Evolutionary conservation across 1,140 invertebrate species (phyloP), one percentile per base, ranked within the genome.

Genomic region (Drosophila lini): DNA sequence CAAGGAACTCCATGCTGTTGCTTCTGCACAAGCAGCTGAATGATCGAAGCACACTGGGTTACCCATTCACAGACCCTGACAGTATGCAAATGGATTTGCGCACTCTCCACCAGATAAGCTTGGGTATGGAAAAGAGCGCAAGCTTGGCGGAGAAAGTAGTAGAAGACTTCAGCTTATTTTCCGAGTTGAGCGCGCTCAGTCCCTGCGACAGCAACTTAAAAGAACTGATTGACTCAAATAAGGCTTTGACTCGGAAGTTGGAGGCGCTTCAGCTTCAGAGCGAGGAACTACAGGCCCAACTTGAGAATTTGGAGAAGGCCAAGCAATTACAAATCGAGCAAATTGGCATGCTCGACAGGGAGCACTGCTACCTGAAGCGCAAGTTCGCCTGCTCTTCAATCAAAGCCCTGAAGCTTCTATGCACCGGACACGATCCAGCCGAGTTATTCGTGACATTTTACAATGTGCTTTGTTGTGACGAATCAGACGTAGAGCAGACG

Each of bases 11-110:
- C n/a, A 68, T 92, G 52, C 62, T 90, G 3, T 28, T 78, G 31
- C 45, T 80, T 11, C 31, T 92, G 53, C 80, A 90, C 45, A 60
- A 76, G 13, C 91, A 92, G 47, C 75, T 92, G 2, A 78, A 90
- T 42, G 71, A 78, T 16, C 5, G 34, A 0, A 56, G 38, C 6
- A 42, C 28, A 0, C 44, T 92, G 45, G 10, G 52, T 1, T 70
- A 59, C 28, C 91, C 91, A 1, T 92, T 92, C 25, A 92, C 82
- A 3, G 73, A 85, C 68, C 22, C 47, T 10, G 56, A 55, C 3
- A 78, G 59, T 16, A 71, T 11, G 0, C 50, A 77, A 1, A 52
- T 45, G 5, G 71, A 90, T 36, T 57, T 91, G 36, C 25, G 19
- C 3, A 44, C 50, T 3, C 55, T 88, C 11, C 48, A 83, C 31